Percentiles rank a stretch among this genome's conserved stretches.
phyloP scores from a whole-genome alignment of 2,888 invertebrate genomes.

The Polymixis flavicincta region DNA sequence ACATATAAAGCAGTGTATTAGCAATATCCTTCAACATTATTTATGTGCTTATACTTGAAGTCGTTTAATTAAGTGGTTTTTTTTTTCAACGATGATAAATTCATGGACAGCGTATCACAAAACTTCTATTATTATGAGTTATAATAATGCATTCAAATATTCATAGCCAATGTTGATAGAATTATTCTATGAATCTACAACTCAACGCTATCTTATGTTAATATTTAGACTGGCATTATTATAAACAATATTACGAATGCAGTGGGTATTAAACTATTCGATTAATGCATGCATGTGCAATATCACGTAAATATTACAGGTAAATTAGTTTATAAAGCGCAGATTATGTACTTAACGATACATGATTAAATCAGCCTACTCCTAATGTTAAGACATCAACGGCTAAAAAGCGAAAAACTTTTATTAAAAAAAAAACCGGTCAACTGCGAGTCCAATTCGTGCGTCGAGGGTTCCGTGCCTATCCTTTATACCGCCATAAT shows the following conservation, averaged over 20 bases:
- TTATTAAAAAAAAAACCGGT: no score
- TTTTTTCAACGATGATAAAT: background rate
- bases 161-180: background rate
- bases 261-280: background rate
- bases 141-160: slow-evolving; percentile 2
- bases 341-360: background rate
- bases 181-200: background rate
- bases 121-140: background rate
- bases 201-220: background rate
- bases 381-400: no score
- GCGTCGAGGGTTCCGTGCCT: no score
- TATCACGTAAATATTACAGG: background rate
- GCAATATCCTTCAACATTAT: no score
- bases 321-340: background rate
- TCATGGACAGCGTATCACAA: background rate
- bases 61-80: no score
- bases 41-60: no score
- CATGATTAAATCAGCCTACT: background rate
- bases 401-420: no score
- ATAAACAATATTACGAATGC: slow-evolving; percentile 7
- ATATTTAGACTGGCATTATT: slow-evolving; percentile 8
- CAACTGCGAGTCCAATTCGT: no score
- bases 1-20: no score
- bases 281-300: slow-evolving; percentile 1
- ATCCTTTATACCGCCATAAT: no score